These are phyloP conservation scores for Alloplasta piceator DNA, from an alignment of 2,888 invertebrate species.

Conservation along the genomic window DNA sequence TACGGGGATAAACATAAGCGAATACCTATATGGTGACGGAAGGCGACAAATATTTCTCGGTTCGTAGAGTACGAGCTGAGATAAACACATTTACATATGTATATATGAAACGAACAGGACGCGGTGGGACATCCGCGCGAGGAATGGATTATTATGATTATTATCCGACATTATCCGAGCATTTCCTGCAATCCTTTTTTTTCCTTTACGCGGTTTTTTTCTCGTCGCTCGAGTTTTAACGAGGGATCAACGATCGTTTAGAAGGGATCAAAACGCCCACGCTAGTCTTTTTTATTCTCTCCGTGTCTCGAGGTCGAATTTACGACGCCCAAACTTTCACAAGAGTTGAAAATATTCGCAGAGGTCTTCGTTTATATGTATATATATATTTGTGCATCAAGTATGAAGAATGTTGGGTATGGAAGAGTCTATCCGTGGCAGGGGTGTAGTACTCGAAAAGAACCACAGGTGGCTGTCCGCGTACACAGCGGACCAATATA, in stretches of 20 bases:
- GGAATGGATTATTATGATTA: not conserved
- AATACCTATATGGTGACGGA: too few relatives aligned
- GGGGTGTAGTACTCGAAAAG: not conserved
- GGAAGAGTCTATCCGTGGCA: too few relatives aligned
- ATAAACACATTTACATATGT: too few relatives aligned
- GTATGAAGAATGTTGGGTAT: too few relatives aligned
- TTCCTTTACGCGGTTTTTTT: too few relatives aligned
- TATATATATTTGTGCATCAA: not conserved
- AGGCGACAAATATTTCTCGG: too few relatives aligned
- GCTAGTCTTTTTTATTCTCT: not conserved
- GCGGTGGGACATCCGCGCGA: not conserved
- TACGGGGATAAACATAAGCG: not conserved
- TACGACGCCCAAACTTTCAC: not conserved
- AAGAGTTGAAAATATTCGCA: not conserved
- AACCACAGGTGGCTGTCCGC: not conserved
- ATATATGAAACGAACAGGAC: not conserved
- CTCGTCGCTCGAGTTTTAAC: not conserved
- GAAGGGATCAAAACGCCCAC: conserved; percentile 31
- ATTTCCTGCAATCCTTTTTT: not conserved
- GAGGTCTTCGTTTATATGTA: not conserved
- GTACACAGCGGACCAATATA: not conserved
- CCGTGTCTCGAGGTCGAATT: not conserved
- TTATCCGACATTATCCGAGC: not conserved
- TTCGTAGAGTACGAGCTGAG: too few relatives aligned
- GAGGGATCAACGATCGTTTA: conserved; percentile 28